Evolutionary conservation across 1,140 invertebrate genomes (phyloP), one percentile per base, ranked within the genome.

Genomic region (Papilio xuthus): DNA sequence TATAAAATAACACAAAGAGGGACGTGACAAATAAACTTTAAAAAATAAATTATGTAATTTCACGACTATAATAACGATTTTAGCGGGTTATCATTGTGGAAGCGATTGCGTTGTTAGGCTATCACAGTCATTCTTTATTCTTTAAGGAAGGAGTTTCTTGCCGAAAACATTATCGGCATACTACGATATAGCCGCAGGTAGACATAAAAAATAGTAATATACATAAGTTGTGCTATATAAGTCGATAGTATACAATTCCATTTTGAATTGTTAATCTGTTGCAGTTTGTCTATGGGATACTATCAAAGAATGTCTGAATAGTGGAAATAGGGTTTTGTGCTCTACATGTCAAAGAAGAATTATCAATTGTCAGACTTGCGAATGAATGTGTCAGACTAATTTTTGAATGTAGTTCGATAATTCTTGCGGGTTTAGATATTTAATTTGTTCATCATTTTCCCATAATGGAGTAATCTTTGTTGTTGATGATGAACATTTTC

Each of bases 371-470:
- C 56, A 26, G 56, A 20, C 20, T 26, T 15, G 23, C 23, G 20
- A 10, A 20, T 12, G 26, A 60, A 12, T 26, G 60, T 67, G 23
- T 26, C 56, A 60, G 23, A 60, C 9, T 67, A 13, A 28, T 67
- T 67, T 63, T 67, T 67, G 26, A 67, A 67, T 32, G 60, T 67
- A 13, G 26, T 12, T 67, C 60, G 60, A 67, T 67, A 67, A 28
- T 6, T 67, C 60, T 15, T 67, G 15, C 60, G 12, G 26, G 23
- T 67, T 28, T 26, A 26, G 20, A 12, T 67, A 67, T 67, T 67
- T 15, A 67, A 28, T 67, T 28, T 28, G 26, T 67, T 67, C 60
- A 32, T 67, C 23, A 67, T 67, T 28, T 28, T 32, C 8, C 13
- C 60, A 28, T 8, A 20, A 28, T 67, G 26, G 60, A 28, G 60